phyloP scores from a whole-genome alignment of 2,797 vertebrate genomes.

The Platyrinchus mystaceus region DNA sequence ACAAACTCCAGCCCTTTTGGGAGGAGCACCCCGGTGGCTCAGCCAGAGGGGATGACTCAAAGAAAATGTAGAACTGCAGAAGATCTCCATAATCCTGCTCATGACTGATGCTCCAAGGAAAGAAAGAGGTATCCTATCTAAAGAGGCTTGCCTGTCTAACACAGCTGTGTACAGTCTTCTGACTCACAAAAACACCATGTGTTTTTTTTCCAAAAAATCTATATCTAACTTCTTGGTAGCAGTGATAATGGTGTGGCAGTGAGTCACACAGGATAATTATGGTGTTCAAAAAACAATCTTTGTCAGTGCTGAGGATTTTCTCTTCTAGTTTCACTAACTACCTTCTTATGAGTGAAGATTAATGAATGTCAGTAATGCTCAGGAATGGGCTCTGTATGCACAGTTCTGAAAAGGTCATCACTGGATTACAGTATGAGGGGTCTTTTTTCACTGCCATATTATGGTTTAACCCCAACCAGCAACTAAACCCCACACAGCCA shows the following conservation, averaged over 20 bases:
- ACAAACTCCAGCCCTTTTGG: background rate
- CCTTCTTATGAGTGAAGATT: background rate
- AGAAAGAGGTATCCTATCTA: background rate
- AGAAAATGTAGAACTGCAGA: background rate
- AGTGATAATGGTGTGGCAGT: background rate
- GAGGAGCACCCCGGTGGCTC: background rate
- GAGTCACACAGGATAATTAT: background rate
- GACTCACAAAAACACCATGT: background rate
- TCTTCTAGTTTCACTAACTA: background rate
- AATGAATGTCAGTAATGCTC: background rate
- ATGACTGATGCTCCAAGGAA: background rate
- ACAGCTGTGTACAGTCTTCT: background rate
- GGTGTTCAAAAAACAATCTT: background rate
- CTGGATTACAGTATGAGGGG: background rate
- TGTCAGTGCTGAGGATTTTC: background rate
- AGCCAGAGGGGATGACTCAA: background rate
- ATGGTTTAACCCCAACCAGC: background rate
- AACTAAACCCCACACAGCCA: background rate
- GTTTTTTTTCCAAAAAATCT: accelerated
- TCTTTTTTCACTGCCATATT: background rate
- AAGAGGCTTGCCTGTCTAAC: background rate
- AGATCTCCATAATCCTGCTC: background rate
- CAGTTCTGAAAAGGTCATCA: background rate
- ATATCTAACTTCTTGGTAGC: background rate
- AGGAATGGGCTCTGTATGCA: background rate